Conservation (phyloP, 2,113 vertebrate species). For the Ranitomeya imitator region DNA sequence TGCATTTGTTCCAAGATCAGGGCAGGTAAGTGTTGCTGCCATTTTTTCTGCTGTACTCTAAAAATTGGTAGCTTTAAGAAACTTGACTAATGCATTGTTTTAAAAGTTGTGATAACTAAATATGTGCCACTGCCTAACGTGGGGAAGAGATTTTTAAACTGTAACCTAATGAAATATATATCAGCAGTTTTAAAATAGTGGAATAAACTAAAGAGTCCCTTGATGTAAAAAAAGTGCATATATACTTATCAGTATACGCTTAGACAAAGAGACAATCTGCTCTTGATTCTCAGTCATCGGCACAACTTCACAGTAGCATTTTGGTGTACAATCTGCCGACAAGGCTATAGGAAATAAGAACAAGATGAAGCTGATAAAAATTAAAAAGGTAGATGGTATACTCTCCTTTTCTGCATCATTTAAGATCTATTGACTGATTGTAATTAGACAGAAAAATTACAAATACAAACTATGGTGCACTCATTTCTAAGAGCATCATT, state of each 20-base stretch:
- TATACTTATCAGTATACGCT: constrained; percentile 15
- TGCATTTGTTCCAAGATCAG: no score
- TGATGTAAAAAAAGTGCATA: neutral
- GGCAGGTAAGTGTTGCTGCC: no score
- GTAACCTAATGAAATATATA: neutral
- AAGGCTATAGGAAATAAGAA: neutral
- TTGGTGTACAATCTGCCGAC: neutral
- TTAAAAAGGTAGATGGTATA: neutral
- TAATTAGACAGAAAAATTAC: neutral
- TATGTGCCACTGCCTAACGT: neutral
- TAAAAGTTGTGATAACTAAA: neutral
- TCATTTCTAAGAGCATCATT: neutral
- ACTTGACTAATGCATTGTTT: neutral
- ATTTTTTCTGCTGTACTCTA: no score
- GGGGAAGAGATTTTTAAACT: constrained; percentile 3
- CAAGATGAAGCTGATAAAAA: neutral
- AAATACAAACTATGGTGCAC: neutral
- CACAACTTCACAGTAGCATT: neutral
- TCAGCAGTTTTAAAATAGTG: constrained; percentile 20
- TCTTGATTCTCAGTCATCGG: neutral
- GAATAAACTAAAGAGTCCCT: neutral
- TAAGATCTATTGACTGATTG: neutral
- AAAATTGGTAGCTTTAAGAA: neutral
- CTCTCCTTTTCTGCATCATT: neutral
- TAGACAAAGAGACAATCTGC: neutral